Conservation (phyloP, 2,113 vertebrate species). For the Elaphurus davidianus region DNA sequence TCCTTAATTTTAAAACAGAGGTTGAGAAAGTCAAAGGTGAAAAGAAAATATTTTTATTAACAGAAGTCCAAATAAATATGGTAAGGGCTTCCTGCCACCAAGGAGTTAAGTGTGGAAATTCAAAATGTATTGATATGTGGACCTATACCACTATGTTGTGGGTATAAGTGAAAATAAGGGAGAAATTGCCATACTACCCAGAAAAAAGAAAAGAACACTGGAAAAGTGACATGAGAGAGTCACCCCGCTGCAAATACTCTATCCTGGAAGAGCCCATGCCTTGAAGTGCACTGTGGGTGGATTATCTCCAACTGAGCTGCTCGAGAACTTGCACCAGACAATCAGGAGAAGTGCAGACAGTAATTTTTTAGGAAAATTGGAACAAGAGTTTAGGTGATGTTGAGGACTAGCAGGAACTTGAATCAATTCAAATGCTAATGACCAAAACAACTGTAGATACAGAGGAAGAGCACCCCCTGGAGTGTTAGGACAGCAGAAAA, state of each 20-base stretch:
- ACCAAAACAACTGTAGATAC: neutral
- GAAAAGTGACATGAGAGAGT: neutral
- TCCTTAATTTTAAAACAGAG: neutral
- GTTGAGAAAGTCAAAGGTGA: neutral
- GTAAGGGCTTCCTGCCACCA: neutral
- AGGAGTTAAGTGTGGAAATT: neutral
- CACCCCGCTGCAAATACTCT: neutral
- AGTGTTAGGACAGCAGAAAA: neutral
- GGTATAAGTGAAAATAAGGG: neutral
- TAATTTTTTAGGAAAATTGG: neutral
- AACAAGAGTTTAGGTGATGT: neutral
- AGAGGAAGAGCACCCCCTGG: neutral
- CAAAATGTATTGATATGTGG: neutral
- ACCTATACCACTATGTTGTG: neutral
- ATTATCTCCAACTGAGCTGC: neutral
- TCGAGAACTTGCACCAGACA: neutral
- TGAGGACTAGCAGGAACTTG: neutral
- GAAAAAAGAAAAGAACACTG: neutral
- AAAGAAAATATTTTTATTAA: neutral
- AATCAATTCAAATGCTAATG: too few relatives aligned
- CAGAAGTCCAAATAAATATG: neutral
- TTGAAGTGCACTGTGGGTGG: neutral
- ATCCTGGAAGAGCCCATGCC: neutral
- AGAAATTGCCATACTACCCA: neutral
- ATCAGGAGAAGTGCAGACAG: neutral